Percentiles rank a stretch among this genome's conserved stretches.
phyloP scores from a whole-genome alignment of 2,888 invertebrate genomes.

The Meteorus cinctellus region DNA sequence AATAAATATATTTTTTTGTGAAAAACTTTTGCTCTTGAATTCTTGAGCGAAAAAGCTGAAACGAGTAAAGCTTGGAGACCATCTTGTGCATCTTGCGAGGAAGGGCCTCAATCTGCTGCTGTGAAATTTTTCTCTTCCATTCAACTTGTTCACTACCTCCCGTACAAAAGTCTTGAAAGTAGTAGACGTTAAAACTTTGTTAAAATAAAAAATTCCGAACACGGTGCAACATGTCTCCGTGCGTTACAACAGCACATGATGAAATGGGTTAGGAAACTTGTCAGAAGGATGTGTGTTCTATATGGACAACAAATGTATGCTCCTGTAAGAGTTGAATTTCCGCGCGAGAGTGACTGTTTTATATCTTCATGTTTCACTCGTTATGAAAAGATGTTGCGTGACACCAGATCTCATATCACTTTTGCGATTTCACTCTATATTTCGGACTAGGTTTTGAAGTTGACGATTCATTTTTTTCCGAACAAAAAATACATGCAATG shows the following conservation, averaged over 20 bases:
- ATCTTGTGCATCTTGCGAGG: conserved; percentile 7
- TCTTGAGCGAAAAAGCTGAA: not conserved
- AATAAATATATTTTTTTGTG: too few species aligned
- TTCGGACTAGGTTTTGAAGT: not conserved
- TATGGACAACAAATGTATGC: not conserved
- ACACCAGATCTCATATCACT: conserved; percentile 3
- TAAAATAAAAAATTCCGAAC: conserved; percentile 38
- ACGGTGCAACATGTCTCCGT: conserved; percentile 21
- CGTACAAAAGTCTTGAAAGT: conserved; percentile 3
- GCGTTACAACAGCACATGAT: conserved; percentile 1
- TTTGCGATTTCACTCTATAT: not conserved
- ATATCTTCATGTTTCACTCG: conserved; percentile 17
- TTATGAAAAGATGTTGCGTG: not conserved
- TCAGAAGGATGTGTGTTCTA: not conserved
- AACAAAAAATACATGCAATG: too few species aligned
- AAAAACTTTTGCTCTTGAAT: not conserved
- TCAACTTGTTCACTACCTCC: conserved; percentile 6
- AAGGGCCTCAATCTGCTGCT: not conserved
- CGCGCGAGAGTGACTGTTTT: conserved; percentile 13
- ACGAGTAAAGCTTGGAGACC: not conserved
- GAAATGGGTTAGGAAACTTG: not conserved
- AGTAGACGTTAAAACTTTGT: conserved; percentile 26
- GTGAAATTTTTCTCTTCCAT: not conserved
- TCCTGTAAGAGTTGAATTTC: conserved; percentile 16
- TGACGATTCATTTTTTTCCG: not conserved